Evolutionary conservation across 2,113 vertebrate genomes (phyloP).

Genomic region (Tursiops truncatus): DNA sequence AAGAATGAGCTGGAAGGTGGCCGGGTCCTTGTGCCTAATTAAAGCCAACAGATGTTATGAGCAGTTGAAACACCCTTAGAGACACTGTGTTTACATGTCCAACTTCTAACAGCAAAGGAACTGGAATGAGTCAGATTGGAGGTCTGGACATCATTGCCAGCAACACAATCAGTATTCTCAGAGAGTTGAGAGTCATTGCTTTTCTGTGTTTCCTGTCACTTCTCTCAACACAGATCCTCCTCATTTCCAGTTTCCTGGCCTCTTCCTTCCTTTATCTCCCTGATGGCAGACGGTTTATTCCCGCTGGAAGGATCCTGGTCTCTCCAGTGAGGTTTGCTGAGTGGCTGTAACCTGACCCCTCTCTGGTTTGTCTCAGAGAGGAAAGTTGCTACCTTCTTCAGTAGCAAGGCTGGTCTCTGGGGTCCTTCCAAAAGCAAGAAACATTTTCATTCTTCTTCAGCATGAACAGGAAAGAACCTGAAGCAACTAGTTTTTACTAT

Average conservation of each 20-base stretch:
- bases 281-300: neutral
- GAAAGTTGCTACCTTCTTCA: too few relatives aligned
- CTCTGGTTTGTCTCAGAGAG: neutral
- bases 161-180: rapidly evolving
- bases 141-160: neutral
- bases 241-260: neutral
- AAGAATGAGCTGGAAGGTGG: neutral
- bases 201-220: neutral
- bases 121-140: neutral
- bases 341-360: neutral
- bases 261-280: neutral
- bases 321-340: neutral
- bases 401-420: neutral
- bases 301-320: neutral
- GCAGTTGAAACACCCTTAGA: constrained; percentile 46
- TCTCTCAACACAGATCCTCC: neutral
- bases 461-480: neutral
- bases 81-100: constrained; percentile 42
- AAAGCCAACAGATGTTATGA: constrained; percentile 15
- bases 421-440: neutral
- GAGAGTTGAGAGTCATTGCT: neutral
- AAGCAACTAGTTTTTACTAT: neutral
- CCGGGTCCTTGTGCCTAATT: neutral
- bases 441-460: neutral
- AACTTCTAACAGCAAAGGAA: constrained; percentile 54